These are phyloP conservation scores for Sphinx pinastri DNA, from an alignment of 2,888 invertebrate genomes.

Conservation along the genomic window DNA sequence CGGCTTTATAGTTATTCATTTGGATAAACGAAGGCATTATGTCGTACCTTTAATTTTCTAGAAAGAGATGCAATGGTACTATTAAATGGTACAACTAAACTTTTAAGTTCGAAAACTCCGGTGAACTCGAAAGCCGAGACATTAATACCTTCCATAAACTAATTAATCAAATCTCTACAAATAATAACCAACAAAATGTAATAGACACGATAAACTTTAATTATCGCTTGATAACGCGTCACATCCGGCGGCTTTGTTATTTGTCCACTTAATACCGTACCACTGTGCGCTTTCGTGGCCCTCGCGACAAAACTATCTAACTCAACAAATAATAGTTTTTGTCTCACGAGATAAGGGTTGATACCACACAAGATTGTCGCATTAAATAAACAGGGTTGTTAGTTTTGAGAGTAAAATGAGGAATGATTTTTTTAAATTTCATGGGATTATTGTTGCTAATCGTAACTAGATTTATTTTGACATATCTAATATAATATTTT, in stretches of 20 bases:
- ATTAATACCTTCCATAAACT: no score
- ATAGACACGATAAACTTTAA: slow-evolving; percentile 15
- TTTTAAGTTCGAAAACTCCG: no score
- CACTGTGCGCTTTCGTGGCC: slow-evolving; percentile 39
- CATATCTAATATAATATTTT: no score
- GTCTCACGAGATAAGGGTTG: slow-evolving; percentile 47
- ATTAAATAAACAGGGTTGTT: slow-evolving; percentile 24
- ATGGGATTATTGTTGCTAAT: background rate
- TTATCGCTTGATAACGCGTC: slow-evolving; percentile 10
- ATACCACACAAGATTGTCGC: slow-evolving; percentile 37
- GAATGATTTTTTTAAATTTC: background rate
- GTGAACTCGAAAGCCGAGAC: no score
- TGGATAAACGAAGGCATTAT: no score
- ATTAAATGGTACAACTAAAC: no score
- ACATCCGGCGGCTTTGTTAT: slow-evolving; percentile 53
- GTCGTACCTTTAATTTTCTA: no score
- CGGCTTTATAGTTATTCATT: no score
- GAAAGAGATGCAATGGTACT: no score
- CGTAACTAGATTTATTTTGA: background rate
- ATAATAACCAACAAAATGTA: background rate
- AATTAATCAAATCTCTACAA: no score
- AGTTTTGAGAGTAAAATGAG: background rate
- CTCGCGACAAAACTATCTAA: slow-evolving; percentile 38
- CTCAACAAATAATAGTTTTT: slow-evolving; percentile 51
- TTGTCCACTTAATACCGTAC: slow-evolving; percentile 47